A percentile compares a stretch with the other conserved stretches of the same genome.
These are phyloP conservation scores for Zaprionus camerounensis DNA, from an alignment of 1,140 invertebrate species.

Conservation along the genomic window DNA sequence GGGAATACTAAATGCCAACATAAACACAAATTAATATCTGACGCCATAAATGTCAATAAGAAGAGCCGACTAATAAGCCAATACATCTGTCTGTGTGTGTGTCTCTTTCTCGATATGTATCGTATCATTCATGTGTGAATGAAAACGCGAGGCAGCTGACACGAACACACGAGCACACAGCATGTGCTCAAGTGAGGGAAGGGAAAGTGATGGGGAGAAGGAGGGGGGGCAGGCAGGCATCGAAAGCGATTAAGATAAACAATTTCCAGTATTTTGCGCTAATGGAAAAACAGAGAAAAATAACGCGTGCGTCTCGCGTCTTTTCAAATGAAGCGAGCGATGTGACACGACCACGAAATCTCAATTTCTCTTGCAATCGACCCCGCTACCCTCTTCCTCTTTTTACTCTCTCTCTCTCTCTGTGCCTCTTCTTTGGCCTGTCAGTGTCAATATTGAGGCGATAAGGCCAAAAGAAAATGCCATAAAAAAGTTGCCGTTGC, in stretches of 20 bases:
- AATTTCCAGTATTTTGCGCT: constrained; percentile 63
- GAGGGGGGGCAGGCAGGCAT: constrained; percentile 20
- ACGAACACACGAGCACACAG: background rate
- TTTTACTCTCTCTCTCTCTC: background rate
- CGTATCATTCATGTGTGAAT: constrained; percentile 64
- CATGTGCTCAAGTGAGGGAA: background rate
- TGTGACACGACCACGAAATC: constrained; percentile 65
- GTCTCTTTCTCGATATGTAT: constrained; percentile 23
- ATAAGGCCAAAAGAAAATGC: constrained; percentile 47
- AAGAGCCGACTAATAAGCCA: constrained; percentile 48
- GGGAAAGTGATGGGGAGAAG: background rate
- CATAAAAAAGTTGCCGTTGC: constrained; percentile 58
- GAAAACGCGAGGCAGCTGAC: constrained; percentile 24
- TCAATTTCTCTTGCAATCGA: constrained; percentile 37
- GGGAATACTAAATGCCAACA: constrained; percentile 38
- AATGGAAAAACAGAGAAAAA: constrained; percentile 51
- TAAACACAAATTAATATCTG: constrained; percentile 55
- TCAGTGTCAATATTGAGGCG: constrained; percentile 54
- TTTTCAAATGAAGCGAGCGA: constrained; percentile 63
- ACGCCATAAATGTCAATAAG: constrained; percentile 54
- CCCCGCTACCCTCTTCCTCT: background rate
- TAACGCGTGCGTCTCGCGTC: constrained; percentile 9
- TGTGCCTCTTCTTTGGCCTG: constrained; percentile 19
- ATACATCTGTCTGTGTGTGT: constrained; percentile 1
- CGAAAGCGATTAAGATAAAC: constrained; percentile 72